Conservation (phyloP, 2,888 invertebrate species). For the Gisinianus flammeolus region DNA sequence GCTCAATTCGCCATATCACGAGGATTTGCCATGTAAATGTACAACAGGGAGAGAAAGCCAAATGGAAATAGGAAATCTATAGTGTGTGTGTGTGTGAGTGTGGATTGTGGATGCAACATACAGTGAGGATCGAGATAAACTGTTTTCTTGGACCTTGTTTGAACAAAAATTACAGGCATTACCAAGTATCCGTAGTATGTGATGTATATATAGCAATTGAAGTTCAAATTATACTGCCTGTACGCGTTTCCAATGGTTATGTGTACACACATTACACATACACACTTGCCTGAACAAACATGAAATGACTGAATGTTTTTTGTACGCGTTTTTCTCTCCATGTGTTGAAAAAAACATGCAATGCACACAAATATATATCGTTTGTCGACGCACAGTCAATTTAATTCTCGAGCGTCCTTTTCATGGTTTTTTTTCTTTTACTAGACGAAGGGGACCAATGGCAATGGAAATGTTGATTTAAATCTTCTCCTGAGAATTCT, state of each 20-base stretch:
- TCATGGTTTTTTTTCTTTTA: neutral
- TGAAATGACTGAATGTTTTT: neutral
- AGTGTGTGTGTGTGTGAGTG: too few species aligned
- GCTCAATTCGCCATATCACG: too few species aligned
- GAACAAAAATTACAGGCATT: neutral
- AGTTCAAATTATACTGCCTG: neutral
- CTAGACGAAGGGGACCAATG: neutral
- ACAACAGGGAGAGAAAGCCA: too few species aligned
- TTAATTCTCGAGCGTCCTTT: constrained; percentile 16
- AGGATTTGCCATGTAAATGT: too few species aligned
- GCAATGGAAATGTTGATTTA: constrained; percentile 12
- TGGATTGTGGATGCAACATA: too few species aligned
- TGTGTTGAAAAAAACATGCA: neutral
- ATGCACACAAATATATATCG: neutral
- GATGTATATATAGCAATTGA: too few species aligned
- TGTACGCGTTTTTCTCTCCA: neutral
- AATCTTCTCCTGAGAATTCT: neutral
- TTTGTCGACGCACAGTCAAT: neutral
- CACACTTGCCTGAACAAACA: neutral
- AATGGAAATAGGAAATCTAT: too few species aligned
- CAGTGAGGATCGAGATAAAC: neutral
- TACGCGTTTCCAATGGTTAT: neutral
- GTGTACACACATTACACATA: neutral
- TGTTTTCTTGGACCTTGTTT: neutral
- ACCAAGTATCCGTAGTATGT: too few species aligned